These are phyloP conservation scores for Marisa cornuarietis DNA, from an alignment of 1,140 invertebrate species.

Conservation along the genomic window DNA sequence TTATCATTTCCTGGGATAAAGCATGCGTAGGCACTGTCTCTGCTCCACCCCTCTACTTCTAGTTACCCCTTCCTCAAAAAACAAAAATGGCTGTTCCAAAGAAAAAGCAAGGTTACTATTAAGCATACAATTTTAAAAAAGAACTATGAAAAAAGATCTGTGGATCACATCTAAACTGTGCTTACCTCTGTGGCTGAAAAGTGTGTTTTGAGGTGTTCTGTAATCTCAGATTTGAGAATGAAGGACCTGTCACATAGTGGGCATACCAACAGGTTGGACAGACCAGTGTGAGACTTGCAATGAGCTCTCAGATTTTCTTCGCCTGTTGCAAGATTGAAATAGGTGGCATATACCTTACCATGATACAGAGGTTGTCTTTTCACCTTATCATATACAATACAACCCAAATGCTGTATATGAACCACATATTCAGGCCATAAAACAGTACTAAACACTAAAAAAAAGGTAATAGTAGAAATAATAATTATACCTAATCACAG, in stretches of 20 bases:
- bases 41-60: too few species aligned
- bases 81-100: too few species aligned
- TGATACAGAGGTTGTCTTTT: background rate
- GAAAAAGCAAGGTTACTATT: too few species aligned
- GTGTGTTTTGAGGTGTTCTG: slow-evolving; percentile 62
- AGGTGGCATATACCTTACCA: slow-evolving; percentile 24
- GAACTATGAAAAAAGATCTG: too few species aligned
- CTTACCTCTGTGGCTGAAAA: slow-evolving; percentile 17
- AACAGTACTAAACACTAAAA: too few species aligned
- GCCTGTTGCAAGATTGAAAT: slow-evolving; percentile 39
- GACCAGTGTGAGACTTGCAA: slow-evolving; percentile 77
- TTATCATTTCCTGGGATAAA: too few species aligned
- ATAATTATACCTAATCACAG: too few species aligned
- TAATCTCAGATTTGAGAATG: slow-evolving; percentile 55
- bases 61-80: too few species aligned
- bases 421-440: too few species aligned
- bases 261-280: slow-evolving; percentile 82
- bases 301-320: slow-evolving; percentile 60
- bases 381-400: background rate
- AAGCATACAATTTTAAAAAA: too few species aligned
- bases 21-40: too few species aligned
- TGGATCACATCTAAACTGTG: background rate
- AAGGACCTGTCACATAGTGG: slow-evolving; percentile 80
- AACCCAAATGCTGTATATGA: background rate
- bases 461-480: too few species aligned